Evolutionary conservation across 2,888 invertebrate genomes (phyloP).

Genomic region (Phrixothrix hirtus): DNA sequence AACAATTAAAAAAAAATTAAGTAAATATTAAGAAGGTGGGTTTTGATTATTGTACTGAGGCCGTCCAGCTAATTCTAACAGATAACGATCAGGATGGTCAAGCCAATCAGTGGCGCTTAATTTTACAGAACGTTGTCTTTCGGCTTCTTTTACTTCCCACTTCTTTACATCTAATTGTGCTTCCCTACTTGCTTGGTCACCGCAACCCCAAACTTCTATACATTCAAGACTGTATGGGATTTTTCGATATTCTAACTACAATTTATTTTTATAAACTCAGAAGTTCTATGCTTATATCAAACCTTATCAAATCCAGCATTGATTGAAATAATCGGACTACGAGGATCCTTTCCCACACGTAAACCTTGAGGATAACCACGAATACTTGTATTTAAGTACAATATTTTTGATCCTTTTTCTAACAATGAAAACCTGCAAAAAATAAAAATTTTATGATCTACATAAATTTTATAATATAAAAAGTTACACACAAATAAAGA

Average conservation of each 20-base stretch:
- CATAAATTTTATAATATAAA: neutral
- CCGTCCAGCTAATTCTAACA: constrained; percentile 84
- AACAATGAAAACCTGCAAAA: constrained; percentile 48
- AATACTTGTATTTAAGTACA: constrained; percentile 82
- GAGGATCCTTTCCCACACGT: constrained; percentile 79
- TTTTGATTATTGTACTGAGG: constrained; percentile 74
- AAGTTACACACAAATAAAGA: too few relatives aligned
- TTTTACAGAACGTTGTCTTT: constrained; percentile 83
- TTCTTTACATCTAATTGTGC: constrained; percentile 84
- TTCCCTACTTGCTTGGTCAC: constrained; percentile 75
- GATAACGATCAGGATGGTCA: constrained; percentile 92
- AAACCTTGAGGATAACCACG: constrained; percentile 85
- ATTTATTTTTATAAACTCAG: too few relatives aligned
- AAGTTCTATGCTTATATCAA: too few relatives aligned
- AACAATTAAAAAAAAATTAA: neutral
- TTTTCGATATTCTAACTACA: constrained; percentile 65
- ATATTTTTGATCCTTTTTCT: constrained; percentile 71
- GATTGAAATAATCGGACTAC: constrained; percentile 73
- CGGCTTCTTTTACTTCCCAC: constrained; percentile 88
- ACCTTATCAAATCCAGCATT: constrained; percentile 73
- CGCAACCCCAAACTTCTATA: constrained; percentile 86
- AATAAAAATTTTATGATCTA: neutral
- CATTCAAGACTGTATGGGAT: constrained; percentile 66
- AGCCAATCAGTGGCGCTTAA: constrained; percentile 90
- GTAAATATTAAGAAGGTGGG: constrained; percentile 48